Evolutionary conservation across 2,113 vertebrate species (phyloP), one percentile per base, ranked within the genome.

Genomic region (Indicator indicator): DNA sequence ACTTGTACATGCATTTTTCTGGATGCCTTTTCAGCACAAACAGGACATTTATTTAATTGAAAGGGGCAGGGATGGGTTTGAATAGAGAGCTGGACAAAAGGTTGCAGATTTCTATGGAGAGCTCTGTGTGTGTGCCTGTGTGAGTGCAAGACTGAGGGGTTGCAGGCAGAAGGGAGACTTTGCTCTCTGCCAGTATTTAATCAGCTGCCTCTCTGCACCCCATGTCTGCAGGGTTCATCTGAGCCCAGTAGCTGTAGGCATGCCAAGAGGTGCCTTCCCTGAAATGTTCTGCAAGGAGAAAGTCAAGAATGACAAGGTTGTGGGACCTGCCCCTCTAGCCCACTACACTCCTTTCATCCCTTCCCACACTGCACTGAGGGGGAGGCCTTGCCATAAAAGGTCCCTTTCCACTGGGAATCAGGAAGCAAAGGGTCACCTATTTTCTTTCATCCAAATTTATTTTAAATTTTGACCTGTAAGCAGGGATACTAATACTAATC

Each of bases 301-400:
- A 54, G 12, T 38, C 2, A 0, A n/a, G 33, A 12, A 10, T 2
- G 5, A 26, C 0, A 2, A 1, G 13, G 6, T 17, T 50, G 40
- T 26, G 17, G 27, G 12, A 62, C 19, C 60, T 71, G 5, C 30
- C 32, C 36, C 3, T 40, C 6, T 46, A 77, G n/a, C 21, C 30
- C 40, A 38, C 15, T 2, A 32, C 12, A 12, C 26, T 83, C 8
- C 5, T 36, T 86, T 69, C 50, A 68, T 33, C 18, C 8, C n/a
- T 82, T 63, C 5, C 10, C 13, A 77, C 12, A 26, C 14, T 1
- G 1, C 18, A 68, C 17, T 32, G 83, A 0, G 1, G 11, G 6
- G 9, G 12, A 64, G 91, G 68, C 2, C 6, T 8, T 76, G 20
- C 5, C 27, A 26, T 24, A 7, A 55, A 68, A 83, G 4, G 5